A percentile compares a stretch with the other conserved stretches of the same genome.
phyloP scores from a whole-genome alignment of 2,113 vertebrate genomes.

The Tiliqua scincoides region DNA sequence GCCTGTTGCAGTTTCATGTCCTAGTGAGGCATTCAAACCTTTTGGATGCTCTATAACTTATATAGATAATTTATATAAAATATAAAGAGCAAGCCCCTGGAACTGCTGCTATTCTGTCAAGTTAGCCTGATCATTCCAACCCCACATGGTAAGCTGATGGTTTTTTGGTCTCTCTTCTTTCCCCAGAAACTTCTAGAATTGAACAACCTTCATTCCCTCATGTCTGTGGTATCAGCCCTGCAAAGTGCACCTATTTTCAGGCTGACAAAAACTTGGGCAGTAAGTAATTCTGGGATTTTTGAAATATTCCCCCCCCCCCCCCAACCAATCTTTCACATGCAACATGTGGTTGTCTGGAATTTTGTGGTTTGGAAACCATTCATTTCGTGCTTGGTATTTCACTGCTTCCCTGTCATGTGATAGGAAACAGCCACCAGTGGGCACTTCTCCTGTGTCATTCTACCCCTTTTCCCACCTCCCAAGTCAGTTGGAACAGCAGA shows the following conservation, averaged over 20 bases:
- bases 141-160: background rate
- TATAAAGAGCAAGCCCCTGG: background rate
- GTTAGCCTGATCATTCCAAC: background rate
- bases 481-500: too few species aligned
- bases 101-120: conserved; percentile 3
- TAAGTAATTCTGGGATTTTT: conserved; percentile 74
- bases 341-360: conserved; percentile 16
- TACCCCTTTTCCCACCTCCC: too few species aligned
- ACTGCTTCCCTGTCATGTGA: background rate
- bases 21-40: background rate
- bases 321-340: background rate
- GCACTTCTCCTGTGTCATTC: too few species aligned
- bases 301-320: background rate
- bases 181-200: conserved; percentile 92
- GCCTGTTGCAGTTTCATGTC: background rate
- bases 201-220: conserved; percentile 95
- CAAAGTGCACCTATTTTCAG: conserved; percentile 97
- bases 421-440: background rate
- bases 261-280: conserved; percentile 95
- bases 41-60: background rate
- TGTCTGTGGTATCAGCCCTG: conserved; percentile 94
- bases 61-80: too few species aligned
- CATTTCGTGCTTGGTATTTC: background rate
- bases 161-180: conserved; percentile 43
- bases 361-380: background rate